Base-by-base conservation (phyloP, 2,113 vertebrate species). In the Anser cygnoides region DNA sequence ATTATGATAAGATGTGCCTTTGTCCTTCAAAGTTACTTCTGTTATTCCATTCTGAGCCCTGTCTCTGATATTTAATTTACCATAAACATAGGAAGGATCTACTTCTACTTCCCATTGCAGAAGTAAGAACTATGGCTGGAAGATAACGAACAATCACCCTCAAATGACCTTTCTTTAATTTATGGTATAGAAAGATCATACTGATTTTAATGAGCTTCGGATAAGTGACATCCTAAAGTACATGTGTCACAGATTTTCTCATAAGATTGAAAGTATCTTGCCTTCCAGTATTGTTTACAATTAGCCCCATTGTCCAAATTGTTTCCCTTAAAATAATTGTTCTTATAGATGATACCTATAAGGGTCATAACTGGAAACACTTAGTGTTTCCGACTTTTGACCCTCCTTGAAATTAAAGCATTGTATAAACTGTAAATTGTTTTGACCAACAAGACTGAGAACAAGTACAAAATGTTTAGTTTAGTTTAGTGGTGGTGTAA, bases 141-240 rank as follows among this genome's bases (percentile, higher is more conserved):
- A 93, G 66, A 81, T 31, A 91, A 26, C 23, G n/a, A 41, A 52
- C 21, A 81, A 22, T 8, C 65, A 87, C 44, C 54, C 59, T 91
- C 44, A 89, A 84, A 79, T 35, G 83, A 20, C 75, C 93, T 91
- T 57, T 88, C 89, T 89, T 87, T 31, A 29, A 63, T 70, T 90
- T 67, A 74, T 15, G 65, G 16, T 35, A n/a, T 43, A 50, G 72
- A 26, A 77, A 79, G 54, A 79, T 87, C 81, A 89, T 33, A 90
- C 6, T 2, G 3, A 83, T 78, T 91, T 72, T 84, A 93, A 89
- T 70, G 37, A 89, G 62, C 55, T 93, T 82, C 89, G 66, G 44
- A 26, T 63, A 84, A 87, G n/a, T 54, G 87, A 84, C 1, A 2
- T 92, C 73, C 44, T 78, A 41, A 29, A 95, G 77, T 23, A 91